These are phyloP conservation scores for Cyrtonyx montezumae DNA, from an alignment of 2,113 vertebrate species.

Conservation along the genomic window DNA sequence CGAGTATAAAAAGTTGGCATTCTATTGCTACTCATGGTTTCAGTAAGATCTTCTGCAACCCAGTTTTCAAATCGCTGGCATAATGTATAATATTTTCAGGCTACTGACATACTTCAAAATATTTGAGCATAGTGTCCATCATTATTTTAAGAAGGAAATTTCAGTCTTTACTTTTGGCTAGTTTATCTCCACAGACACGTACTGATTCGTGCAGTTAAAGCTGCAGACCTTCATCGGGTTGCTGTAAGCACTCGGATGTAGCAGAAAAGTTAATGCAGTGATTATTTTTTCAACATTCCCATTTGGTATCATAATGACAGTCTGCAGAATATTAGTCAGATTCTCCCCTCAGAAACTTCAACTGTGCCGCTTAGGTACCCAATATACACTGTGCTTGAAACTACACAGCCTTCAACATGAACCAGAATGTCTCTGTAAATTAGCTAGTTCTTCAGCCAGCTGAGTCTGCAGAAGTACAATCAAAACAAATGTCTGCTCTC, in stretches of 20 bases:
- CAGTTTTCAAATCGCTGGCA: not conserved
- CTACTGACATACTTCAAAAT: slow-evolving; percentile 76
- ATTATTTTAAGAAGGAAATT: slow-evolving; percentile 81
- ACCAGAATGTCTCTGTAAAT: not conserved
- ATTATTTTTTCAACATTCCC: not conserved
- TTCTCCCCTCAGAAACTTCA: not conserved
- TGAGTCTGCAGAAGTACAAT: not conserved
- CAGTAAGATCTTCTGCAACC: not conserved
- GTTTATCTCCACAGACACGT: slow-evolving; percentile 83
- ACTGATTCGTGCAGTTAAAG: slow-evolving; percentile 83
- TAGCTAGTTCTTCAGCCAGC: not conserved
- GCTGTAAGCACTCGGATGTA: slow-evolving; percentile 75
- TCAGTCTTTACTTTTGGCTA: slow-evolving; percentile 76
- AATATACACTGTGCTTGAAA: not conserved
- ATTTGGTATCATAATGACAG: not conserved
- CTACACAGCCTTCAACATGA: not conserved
- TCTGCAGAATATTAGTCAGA: not conserved
- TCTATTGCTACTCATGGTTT: not conserved
- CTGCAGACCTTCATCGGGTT: slow-evolving; percentile 67
- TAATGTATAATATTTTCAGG: not conserved
- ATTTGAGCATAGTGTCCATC: slow-evolving; percentile 74
- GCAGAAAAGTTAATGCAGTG: slow-evolving; percentile 68
- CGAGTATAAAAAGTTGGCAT: not conserved
- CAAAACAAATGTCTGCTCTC: not conserved
- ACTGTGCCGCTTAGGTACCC: not conserved